Evolutionary conservation across 2,888 invertebrate species (phyloP), one percentile per base, ranked within the genome.

Genomic region (Acleris laterana): DNA sequence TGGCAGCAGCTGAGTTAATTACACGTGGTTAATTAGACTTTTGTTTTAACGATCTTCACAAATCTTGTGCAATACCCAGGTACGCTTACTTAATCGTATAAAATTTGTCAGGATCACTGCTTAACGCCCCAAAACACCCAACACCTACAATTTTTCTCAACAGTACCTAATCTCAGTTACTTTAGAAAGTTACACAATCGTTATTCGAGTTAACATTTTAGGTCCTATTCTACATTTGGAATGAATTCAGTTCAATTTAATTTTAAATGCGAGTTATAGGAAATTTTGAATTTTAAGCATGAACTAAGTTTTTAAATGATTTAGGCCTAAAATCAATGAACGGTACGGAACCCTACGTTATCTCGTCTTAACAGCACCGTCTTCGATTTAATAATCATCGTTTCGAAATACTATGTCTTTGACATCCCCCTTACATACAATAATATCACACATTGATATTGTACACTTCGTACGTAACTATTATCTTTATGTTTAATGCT

Each of bases 361-460:
- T 57, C 32, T 57, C 51, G 22, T 56, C 46, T 66, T 49, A 51
- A 64, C 74, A 79, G 77, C 77, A 78, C 77, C 77, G 69, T 75
- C 68, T 69, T 75, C 72, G 73, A 77, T 78, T 78, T 74, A 75
- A 74, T 63, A 69, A 60, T 44, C 58, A 69, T 65, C 73, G 68
- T 71, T 69, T 78, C 71, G 68, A 74, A 73, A 71, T 74, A 69
- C 71, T 71, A 79, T 85, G 85, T 86, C 84, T 85, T 85, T 77
- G 85, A 87, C 87, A 84, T 81, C 72, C 73, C 72, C 53, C 77
- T 80, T 81, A 82, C 76, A 76, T 81, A 83, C 79, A 78, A 79
- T 86, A 87, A 82, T 86, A 87, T 88, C 87, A 88, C 88, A 87
- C 82, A 72, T 84, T 84, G 84, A 87, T 87, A 87, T 87, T 83